Evolutionary conservation across 2,888 invertebrate genomes (phyloP).

Genomic region (Napeogenes sylphis): DNA sequence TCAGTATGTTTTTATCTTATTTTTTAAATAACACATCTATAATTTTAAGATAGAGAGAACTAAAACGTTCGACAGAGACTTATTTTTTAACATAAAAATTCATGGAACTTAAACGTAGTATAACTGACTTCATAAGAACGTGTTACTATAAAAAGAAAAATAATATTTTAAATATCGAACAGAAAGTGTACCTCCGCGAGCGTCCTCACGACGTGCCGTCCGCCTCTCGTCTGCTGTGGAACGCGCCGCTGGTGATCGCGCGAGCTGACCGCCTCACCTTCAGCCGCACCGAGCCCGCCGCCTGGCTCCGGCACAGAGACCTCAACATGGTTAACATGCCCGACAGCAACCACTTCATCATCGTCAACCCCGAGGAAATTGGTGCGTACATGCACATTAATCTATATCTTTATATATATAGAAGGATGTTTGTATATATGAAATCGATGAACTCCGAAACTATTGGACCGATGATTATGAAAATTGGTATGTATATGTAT

Average conservation of each 20-base stretch:
- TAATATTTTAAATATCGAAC: not conserved
- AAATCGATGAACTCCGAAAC: no score
- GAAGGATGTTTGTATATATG: no score
- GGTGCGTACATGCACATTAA: conserved; percentile 65
- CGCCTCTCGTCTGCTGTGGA: conserved; percentile 84
- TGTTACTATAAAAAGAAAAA: not conserved
- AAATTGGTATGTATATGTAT: no score
- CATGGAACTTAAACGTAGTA: no score
- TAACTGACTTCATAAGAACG: no score
- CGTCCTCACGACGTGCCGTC: conserved; percentile 85
- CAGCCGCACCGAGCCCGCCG: conserved; percentile 71
- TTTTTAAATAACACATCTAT: no score
- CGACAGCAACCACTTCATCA: conserved; percentile 80
- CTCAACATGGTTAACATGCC: conserved; percentile 76
- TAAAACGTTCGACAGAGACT: no score
- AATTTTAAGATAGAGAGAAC: no score
- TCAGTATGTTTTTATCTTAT: no score
- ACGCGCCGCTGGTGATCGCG: conserved; percentile 82
- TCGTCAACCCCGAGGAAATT: conserved; percentile 90
- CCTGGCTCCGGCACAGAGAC: conserved; percentile 81
- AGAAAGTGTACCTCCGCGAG: conserved; percentile 85
- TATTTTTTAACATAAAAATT: no score
- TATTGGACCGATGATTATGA: no score
- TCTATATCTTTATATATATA: no score
- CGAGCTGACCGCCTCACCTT: conserved; percentile 79